Evolutionary conservation across 2,888 invertebrate species (phyloP).

Genomic region (Lumbricus terrestris): DNA sequence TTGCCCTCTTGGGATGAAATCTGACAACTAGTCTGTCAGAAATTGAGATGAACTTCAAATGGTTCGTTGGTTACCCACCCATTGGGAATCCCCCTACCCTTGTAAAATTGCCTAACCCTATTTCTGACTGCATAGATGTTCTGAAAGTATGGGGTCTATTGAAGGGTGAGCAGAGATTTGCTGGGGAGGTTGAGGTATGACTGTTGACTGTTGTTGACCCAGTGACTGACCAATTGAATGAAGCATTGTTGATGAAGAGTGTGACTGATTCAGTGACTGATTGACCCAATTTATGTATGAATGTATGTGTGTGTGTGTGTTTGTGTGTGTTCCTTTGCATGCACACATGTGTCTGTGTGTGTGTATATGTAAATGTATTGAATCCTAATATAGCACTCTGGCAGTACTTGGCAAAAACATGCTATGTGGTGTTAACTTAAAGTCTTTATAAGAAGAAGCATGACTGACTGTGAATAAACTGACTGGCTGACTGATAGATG

Average conservation of each 20-base stretch:
- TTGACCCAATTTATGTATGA: neutral
- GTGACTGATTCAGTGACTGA: neutral
- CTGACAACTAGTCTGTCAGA: neutral
- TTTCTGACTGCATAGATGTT: neutral
- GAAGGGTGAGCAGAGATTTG: neutral
- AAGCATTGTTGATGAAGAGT: neutral
- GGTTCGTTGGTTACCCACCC: neutral
- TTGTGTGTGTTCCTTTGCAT: neutral
- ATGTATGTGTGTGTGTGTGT: slow-evolving; percentile 11
- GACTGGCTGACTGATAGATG: too few relatives aligned
- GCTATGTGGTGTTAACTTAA: too few relatives aligned
- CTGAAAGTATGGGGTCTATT: neutral
- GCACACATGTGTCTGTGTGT: neutral
- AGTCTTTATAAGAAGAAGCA: too few relatives aligned
- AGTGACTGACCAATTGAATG: neutral
- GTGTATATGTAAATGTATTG: neutral
- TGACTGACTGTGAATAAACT: too few relatives aligned
- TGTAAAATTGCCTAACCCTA: neutral
- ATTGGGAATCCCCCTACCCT: neutral
- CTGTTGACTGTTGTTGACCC: too few relatives aligned
- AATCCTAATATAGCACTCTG: neutral
- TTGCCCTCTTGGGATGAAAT: neutral
- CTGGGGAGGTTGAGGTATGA: too few relatives aligned
- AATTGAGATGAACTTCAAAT: neutral
- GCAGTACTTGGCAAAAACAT: too few relatives aligned